Evolutionary conservation across 2,113 vertebrate species (phyloP).

Genomic region (Oxygymnocypris stewartii): DNA sequence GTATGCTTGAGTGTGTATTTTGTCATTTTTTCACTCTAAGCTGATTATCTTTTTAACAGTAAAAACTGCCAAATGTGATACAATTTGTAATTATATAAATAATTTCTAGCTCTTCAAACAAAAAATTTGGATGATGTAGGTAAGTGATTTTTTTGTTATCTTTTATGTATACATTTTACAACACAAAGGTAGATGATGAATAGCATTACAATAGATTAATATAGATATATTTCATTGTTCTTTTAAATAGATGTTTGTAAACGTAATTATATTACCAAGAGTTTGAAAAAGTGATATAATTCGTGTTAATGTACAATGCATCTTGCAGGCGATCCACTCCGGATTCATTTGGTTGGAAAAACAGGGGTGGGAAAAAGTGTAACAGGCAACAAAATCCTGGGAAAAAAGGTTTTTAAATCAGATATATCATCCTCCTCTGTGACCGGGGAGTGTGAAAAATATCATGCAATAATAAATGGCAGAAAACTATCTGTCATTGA

Average conservation of each 20-base stretch:
- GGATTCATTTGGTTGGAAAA: constrained; percentile 39
- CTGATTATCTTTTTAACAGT: neutral
- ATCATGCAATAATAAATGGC: neutral
- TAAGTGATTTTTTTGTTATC: neutral
- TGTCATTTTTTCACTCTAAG: neutral
- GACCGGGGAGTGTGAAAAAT: neutral
- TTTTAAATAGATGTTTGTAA: constrained; percentile 1
- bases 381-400: constrained; percentile 39
- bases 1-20: neutral
- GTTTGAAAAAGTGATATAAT: neutral
- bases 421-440: neutral
- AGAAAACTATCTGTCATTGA: constrained; percentile 40
- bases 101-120: neutral
- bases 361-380: constrained; percentile 41
- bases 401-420: constrained; percentile 23
- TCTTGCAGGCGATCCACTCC: neutral
- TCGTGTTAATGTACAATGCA: neutral
- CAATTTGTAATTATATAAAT: neutral
- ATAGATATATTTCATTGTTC: neutral
- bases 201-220: neutral
- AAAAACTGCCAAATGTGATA: neutral
- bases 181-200: neutral
- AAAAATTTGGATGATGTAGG: neutral
- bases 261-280: neutral
- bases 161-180: neutral